Evolutionary conservation across 2,888 invertebrate genomes (phyloP).

Genomic region (Leptinotarsa juncta): DNA sequence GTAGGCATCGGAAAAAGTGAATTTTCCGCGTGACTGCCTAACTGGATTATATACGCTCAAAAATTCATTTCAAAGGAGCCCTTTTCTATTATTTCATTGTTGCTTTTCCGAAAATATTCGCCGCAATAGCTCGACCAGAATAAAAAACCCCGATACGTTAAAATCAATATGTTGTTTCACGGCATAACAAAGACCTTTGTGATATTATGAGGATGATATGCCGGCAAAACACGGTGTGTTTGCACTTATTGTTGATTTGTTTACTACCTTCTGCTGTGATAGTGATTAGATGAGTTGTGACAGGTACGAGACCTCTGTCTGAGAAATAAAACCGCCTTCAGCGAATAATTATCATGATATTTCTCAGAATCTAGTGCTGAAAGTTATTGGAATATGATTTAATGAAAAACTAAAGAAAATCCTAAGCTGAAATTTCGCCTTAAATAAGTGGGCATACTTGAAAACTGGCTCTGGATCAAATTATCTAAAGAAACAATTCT

Average conservation of each 20-base stretch:
- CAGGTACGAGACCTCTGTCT: neutral
- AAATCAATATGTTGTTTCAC: conserved; percentile 38
- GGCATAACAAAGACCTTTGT: conserved; percentile 32
- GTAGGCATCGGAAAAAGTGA: conserved; percentile 35
- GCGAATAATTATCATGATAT: too few species aligned
- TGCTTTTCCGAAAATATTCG: conserved; percentile 43
- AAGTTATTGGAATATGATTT: too few species aligned
- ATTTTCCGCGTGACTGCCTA: conserved; percentile 46
- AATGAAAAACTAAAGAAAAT: too few species aligned
- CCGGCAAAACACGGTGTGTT: neutral
- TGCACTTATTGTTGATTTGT: conserved; percentile 18
- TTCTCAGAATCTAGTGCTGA: too few species aligned
- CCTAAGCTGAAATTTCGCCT: too few species aligned
- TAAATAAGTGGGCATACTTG: too few species aligned
- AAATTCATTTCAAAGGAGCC: conserved; percentile 33
- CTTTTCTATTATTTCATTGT: conserved; percentile 44
- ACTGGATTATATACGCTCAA: conserved; percentile 43
- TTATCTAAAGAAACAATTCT: too few species aligned
- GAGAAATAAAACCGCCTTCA: neutral
- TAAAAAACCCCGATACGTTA: conserved; percentile 30
- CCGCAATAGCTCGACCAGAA: conserved; percentile 29
- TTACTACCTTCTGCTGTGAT: neutral
- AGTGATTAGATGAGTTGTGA: neutral
- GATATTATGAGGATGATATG: conserved; percentile 6
- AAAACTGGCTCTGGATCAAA: too few species aligned